Evolutionary conservation across 2,888 invertebrate genomes (phyloP), one percentile per base, ranked within the genome.

Genomic region (Electrophaes corylata): DNA sequence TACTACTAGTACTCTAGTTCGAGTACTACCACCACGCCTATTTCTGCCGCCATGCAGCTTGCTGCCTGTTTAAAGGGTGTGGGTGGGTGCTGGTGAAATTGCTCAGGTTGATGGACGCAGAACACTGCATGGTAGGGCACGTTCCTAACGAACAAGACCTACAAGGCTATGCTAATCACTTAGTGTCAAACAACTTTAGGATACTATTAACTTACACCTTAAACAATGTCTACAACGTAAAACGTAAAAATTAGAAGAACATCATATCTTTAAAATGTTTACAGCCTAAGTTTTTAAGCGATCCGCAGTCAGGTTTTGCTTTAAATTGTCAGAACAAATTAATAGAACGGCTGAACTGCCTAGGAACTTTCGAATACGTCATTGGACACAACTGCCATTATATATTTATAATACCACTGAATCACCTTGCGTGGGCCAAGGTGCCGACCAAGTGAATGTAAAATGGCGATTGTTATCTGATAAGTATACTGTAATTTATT

Each of bases 401-500:
- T 26, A 29, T n/a, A n/a, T n/a, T 79, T 84, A 83, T 84, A 86
- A 87, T 86, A 87, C 84, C 83, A 88, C 86, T 86, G 82, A 86
- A 84, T 86, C 85, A 87, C 90, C 86, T 89, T 85, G 91, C 84
- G 79, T 86, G 83, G 88, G 86, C 86, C 89, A 90, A 91, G 89
- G 88, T 81, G 75, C 76, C 76, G 75, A 57, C 70, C 72, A 73
- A 88, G 88, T 88, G 90, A 91, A 90, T 88, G 91, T 87, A 85
- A 81, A 83, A 81, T 80, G 72, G 69, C 66, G 78, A 83, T 79
- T 80, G 77, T 81, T 79, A 83, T 80, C 23, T 29, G 10, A 29
- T 29, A 49, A 45, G 49, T 46, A 50, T 79, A 73, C 62, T 67
- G 66, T 71, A 78, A 73, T 73, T 68, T 55, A 59, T 61, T 46